phyloP scores from a whole-genome alignment of 2,113 vertebrate genomes.

The Callithrix jacchus region DNA sequence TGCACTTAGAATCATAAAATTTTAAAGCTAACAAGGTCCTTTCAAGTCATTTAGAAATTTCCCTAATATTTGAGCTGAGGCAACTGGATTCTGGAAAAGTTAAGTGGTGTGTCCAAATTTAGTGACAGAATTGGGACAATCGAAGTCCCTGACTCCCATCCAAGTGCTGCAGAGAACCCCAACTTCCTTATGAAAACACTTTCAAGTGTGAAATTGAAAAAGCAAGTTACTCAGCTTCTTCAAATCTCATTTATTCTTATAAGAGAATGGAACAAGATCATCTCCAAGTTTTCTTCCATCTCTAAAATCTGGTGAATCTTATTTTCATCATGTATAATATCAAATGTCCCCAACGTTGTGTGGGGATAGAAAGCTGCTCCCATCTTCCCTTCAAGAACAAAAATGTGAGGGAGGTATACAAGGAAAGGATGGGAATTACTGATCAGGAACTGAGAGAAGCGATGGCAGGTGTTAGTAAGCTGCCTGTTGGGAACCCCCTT shows the following conservation, averaged over 20 bases:
- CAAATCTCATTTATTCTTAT: not conserved
- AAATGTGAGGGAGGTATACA: not conserved
- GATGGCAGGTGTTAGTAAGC: not conserved
- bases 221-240: conserved; percentile 25
- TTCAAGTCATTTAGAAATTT: conserved; percentile 34
- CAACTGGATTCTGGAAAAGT: conserved; percentile 27
- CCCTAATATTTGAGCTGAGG: conserved; percentile 9
- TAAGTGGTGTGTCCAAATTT: conserved; percentile 41
- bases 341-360: conserved; percentile 53
- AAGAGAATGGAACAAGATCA: conserved; percentile 24
- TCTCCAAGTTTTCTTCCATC: conserved; percentile 10
- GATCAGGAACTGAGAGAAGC: not conserved
- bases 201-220: conserved; percentile 12
- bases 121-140: conserved; percentile 63
- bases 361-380: conserved; percentile 56
- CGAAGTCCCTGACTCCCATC: not conserved
- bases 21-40: not conserved
- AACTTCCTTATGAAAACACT: conserved; percentile 22
- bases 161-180: conserved; percentile 11
- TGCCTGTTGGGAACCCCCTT: not conserved
- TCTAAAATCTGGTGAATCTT: conserved; percentile 64
- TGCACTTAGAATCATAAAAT: not conserved
- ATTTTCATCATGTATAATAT: conserved; percentile 62
- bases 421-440: not conserved
- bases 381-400: not conserved